A percentile compares a stretch with the other conserved stretches of the same genome.
Conservation (phyloP, 2,797 vertebrate species). For the Denticeps clupeoides region DNA sequence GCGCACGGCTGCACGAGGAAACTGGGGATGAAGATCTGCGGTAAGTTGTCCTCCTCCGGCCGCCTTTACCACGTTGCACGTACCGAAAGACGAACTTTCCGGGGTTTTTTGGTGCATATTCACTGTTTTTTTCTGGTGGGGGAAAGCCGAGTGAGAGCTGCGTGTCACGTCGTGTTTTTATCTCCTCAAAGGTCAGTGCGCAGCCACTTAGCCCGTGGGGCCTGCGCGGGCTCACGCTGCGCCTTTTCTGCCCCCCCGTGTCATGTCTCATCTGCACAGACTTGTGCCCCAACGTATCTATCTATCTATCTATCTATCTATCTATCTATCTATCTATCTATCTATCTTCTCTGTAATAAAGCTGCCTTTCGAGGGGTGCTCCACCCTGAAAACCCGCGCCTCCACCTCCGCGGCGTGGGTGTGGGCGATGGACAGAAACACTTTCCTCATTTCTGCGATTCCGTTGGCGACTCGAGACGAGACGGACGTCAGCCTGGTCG, state of each 20-base stretch:
- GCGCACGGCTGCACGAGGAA: conserved; percentile 96
- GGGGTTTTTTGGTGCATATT: neutral
- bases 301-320: neutral
- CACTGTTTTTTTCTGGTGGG: neutral
- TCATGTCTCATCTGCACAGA: conserved; percentile 10
- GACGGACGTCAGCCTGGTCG: too few species aligned
- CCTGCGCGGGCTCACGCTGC: conserved; percentile 5
- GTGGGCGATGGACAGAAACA: too few species aligned
- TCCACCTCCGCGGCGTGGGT: too few species aligned
- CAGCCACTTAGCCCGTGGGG: conserved; percentile 19
- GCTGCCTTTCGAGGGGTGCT: too few species aligned
- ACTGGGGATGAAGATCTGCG: conserved; percentile 96
- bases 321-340: too few species aligned
- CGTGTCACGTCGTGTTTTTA: conserved; percentile 12
- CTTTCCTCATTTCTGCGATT: too few species aligned
- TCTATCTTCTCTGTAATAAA: too few species aligned
- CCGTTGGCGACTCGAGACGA: too few species aligned
- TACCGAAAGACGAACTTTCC: neutral
- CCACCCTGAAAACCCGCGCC: too few species aligned
- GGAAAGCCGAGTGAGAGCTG: neutral
- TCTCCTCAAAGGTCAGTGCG: conserved; percentile 25
- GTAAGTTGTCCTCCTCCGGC: conserved; percentile 60
- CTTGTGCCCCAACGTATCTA: too few species aligned
- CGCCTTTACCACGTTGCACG: neutral
- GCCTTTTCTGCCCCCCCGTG: conserved; percentile 13